phyloP scores from a whole-genome alignment of 2,888 invertebrate genomes.

The Ichneumoninae sp. region DNA sequence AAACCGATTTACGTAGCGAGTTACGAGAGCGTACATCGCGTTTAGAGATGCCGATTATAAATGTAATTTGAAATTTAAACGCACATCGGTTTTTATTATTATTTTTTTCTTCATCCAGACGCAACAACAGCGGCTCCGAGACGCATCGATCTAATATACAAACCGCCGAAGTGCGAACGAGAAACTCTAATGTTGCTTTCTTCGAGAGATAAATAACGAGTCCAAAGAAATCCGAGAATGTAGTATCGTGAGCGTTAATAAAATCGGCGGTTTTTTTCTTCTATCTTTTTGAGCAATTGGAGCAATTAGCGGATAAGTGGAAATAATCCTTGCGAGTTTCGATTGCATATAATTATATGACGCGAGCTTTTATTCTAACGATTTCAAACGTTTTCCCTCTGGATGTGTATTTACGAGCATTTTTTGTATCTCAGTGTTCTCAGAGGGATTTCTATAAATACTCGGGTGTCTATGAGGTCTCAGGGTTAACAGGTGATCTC shows the following conservation, averaged over 20 bases:
- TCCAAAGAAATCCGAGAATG: conserved; percentile 10
- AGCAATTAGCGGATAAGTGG: conserved; percentile 31
- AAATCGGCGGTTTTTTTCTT: neutral
- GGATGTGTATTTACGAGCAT: neutral
- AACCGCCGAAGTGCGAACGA: neutral
- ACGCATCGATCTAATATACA: conserved; percentile 2
- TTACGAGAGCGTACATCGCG: conserved; percentile 1
- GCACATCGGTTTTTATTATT: neutral
- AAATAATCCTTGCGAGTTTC: conserved; percentile 8
- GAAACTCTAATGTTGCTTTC: neutral
- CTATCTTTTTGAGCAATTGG: conserved; percentile 33
- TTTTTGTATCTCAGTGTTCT: neutral
- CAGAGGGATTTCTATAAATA: conserved; percentile 35
- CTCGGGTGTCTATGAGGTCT: conserved; percentile 45
- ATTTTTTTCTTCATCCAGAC: neutral
- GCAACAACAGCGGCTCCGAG: neutral
- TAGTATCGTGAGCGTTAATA: conserved; percentile 10
- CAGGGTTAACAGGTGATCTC: conserved; percentile 59
- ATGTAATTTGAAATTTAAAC: neutral
- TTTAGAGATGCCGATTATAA: neutral
- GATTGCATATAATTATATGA: neutral
- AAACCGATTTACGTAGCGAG: neutral
- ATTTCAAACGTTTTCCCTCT: neutral
- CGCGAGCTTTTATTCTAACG: neutral
- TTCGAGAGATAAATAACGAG: neutral